These are phyloP conservation scores for Tenthredo scrophulariae DNA, from an alignment of 2,888 invertebrate genomes.

Conservation along the genomic window DNA sequence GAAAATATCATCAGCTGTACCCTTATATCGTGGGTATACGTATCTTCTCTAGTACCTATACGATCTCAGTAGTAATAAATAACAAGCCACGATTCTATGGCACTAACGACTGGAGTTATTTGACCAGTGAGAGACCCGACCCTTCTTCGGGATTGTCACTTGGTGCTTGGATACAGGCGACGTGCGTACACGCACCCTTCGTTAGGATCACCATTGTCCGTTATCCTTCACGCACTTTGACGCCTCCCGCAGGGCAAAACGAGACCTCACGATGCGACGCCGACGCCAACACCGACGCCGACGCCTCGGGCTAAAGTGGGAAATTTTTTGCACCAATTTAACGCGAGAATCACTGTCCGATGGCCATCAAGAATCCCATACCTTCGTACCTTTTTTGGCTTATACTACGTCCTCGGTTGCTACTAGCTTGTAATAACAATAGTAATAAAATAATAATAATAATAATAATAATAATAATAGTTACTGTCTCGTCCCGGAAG, in stretches of 20 bases:
- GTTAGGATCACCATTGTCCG: slow-evolving; percentile 50
- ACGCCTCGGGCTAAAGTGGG: not conserved
- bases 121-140: slow-evolving; percentile 16
- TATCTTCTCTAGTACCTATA: not conserved
- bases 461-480: not conserved
- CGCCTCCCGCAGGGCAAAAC: slow-evolving; percentile 26
- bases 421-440: not conserved
- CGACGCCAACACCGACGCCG: not conserved
- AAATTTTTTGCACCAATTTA: slow-evolving; percentile 18
- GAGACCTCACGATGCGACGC: not conserved
- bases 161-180: not conserved
- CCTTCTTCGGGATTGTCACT: slow-evolving; percentile 35
- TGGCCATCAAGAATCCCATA: slow-evolving; percentile 1
- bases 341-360: slow-evolving; percentile 21
- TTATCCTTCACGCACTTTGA: slow-evolving; percentile 35
- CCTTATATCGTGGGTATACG: not conserved
- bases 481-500: slow-evolving; percentile 13
- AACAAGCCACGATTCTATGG: slow-evolving; percentile 32
- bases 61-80: slow-evolving; percentile 10
- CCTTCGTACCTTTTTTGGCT: not conserved
- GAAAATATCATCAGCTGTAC: not conserved
- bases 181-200: slow-evolving; percentile 32
- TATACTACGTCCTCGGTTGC: not conserved
- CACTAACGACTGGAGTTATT: slow-evolving; percentile 44
- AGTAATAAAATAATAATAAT: not conserved